Base-by-base conservation (phyloP, 2,888 invertebrate genomes). In the Rhimphoctona megacephalus region DNA sequence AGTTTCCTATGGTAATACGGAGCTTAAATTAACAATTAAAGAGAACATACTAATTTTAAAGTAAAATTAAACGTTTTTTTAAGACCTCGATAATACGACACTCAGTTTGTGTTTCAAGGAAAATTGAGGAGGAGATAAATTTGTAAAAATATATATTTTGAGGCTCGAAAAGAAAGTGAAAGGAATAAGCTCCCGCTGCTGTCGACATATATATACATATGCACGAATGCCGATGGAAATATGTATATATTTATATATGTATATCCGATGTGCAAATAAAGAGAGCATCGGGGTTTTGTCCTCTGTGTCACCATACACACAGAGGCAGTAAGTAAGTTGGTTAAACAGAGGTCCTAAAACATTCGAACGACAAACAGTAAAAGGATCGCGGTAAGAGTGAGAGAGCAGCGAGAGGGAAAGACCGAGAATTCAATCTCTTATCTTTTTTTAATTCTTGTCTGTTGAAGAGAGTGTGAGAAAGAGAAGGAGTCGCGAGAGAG, bases 271-370 rank as follows among this genome's bases (percentile, higher is more conserved):
- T 79, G 84, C 77, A 88, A 88, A 88, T 85, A 87, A 72, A 76
- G 83, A 83, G 83, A 80, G 83, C 72, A 72, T 14, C 76, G 81
- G 82, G 49, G 46, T 81, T 72, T 81, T 83, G 81, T 84, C 82
- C 49, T 69, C 64, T 81, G 69, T 76, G 76, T 79, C 74, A 54
- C 79, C 66, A 30, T 73, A 76, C 80, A 83, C 90, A 92, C 93
- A 91, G 93, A 92, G 93, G 93, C 93, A 93, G 93, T 93, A 92
- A 92, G 93, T 93, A 92, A 93, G 93, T 93, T 92, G 92, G 91
- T 93, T 92, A 93, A 93, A 93, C 92, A 92, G 90, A 91, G 92
- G 91, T 91, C 92, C 93, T 93, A 92, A 94, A 94, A 94, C 94
- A 93, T 94, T 93, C 92, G 92, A 93, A 93, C 91, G 94, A 93